A percentile compares a stretch with the other conserved stretches of the same genome.
These are phyloP conservation scores for Labeo catla DNA, from an alignment of 2,113 vertebrate species.

Conservation along the genomic window DNA sequence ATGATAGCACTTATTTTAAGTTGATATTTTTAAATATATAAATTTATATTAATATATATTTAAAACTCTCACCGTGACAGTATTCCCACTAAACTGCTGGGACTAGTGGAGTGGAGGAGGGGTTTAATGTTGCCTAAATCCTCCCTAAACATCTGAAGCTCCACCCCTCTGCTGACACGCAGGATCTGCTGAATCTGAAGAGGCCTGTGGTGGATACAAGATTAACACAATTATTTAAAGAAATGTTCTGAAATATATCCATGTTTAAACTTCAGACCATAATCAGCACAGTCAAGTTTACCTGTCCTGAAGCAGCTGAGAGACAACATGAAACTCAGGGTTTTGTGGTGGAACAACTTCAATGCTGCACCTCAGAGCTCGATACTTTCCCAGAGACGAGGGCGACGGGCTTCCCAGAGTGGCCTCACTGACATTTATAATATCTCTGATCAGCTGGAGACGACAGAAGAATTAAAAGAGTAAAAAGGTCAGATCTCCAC, in stretches of 20 bases:
- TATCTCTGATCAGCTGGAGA: slow-evolving; percentile 82
- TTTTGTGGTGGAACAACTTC: slow-evolving; percentile 70
- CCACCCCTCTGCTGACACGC: slow-evolving; percentile 75
- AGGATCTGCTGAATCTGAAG: slow-evolving; percentile 77
- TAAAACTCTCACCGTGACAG: slow-evolving; percentile 86
- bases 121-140: slow-evolving; percentile 77
- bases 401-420: slow-evolving; percentile 69
- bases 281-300: slow-evolving; percentile 18
- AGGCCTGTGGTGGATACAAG: slow-evolving; percentile 37
- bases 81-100: slow-evolving; percentile 75
- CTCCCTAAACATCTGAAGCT: slow-evolving; percentile 77
- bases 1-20: no score
- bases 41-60: no score
- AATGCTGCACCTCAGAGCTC: slow-evolving; percentile 82
- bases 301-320: slow-evolving; percentile 65
- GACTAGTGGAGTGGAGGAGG: slow-evolving; percentile 80
- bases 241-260: background rate
- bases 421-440: slow-evolving; percentile 80
- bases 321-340: slow-evolving; percentile 74
- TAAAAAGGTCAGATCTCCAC: background rate
- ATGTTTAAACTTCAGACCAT: background rate
- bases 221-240: background rate
- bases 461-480: background rate
- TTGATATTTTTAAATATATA: no score
- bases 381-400: slow-evolving; percentile 82